These are phyloP conservation scores for Mesoligia furuncula DNA, from an alignment of 2,888 invertebrate genomes.

Conservation along the genomic window DNA sequence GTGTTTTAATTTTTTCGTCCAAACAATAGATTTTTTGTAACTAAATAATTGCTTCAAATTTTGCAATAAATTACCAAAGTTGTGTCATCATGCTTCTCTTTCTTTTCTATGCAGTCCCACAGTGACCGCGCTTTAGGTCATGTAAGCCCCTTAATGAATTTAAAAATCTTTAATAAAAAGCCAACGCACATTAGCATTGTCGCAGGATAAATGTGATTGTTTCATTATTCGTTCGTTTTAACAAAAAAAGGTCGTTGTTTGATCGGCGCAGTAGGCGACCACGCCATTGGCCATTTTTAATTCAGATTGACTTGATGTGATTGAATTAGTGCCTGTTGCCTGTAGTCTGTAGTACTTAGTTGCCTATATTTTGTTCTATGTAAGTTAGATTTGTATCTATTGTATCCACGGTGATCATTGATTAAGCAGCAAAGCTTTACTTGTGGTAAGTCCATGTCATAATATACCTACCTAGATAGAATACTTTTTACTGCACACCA, in stretches of 20 bases:
- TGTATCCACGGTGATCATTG: background rate
- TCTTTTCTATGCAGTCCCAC: too few species aligned
- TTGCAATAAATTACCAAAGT: too few species aligned
- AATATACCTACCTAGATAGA: background rate
- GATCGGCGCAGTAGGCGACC: background rate
- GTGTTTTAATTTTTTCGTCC: too few species aligned
- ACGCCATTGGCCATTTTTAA: background rate
- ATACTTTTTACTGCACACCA: background rate
- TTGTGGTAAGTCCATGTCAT: background rate
- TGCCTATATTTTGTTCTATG: background rate
- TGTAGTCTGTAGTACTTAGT: background rate
- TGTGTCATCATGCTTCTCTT: too few species aligned
- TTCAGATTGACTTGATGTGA: background rate
- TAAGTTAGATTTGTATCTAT: background rate
- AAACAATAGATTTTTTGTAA: too few species aligned
- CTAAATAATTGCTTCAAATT: too few species aligned
- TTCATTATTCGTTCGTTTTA: background rate
- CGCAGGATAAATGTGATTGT: background rate
- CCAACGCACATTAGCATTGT: background rate
- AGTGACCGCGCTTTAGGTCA: too few species aligned
- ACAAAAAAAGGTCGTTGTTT: background rate
- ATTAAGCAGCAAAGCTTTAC: background rate
- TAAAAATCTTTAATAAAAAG: background rate
- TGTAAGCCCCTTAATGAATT: too few species aligned
- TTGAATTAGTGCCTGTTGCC: background rate